Base-by-base conservation (phyloP, 2,888 invertebrate species). In the Tiphia femorata region DNA sequence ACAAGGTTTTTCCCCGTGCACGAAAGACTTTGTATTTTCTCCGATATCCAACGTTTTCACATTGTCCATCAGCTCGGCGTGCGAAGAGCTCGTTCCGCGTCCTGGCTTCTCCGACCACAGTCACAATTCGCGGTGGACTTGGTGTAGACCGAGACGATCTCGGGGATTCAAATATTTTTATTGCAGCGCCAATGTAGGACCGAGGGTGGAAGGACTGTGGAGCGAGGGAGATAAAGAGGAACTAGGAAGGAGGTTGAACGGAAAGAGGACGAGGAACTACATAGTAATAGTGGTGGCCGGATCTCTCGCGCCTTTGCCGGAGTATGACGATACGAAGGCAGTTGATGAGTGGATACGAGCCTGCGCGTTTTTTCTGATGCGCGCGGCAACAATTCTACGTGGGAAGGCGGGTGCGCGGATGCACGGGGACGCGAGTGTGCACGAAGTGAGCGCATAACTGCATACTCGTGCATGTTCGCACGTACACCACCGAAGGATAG, bases 401-500 rank as follows among this genome's bases (percentile, higher is more conserved):
- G 27, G 3, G 42, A 6, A 14, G 23, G 3, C 10, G 21, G 25
- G 25, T 17, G 27, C 20, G 43, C 30, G 44, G 14, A 16, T 25
- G 20, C 30, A 48, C 23, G 30, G 17, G 30, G 51, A 7, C 29
- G 1, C 29, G 43, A 16, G 16, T 7, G n/a, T 41, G 17, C 23
- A 23, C 8, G 35, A 20, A 43, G 54, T 59, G 41, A 57, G 23
- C 48, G 43, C 40, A 41, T 38, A 49, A 12, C 21, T 30, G 30
- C 42, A 19, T 40, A 53, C 55, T 43, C 43, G 49, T 54, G 54
- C 37, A 57, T 41, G 40, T 47, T 23, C 29, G 41, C 16, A 33
- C 57, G 37, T 50, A 64, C 58, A 68, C 57, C 46, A 60, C 33
- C 62, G 52, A 69, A 66, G 66, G 67, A 69, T 62, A 63, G 65